Conservation (phyloP, 1,140 invertebrate species). For the Eciton burchellii region DNA sequence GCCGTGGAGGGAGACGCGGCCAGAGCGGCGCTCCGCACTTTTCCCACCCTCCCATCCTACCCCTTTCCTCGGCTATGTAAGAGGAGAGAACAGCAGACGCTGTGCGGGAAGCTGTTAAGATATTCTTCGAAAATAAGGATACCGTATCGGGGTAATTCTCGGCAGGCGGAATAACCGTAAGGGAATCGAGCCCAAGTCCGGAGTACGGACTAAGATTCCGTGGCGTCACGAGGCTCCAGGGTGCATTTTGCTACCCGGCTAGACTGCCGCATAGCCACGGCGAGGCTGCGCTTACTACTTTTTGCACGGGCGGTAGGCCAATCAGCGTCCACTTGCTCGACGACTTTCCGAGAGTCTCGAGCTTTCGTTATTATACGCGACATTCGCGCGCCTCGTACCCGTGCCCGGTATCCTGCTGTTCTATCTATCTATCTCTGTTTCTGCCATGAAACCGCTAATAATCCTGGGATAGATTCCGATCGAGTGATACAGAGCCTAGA, state of each 20-base stretch:
- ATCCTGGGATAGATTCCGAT: background rate
- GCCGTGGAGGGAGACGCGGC: conserved; percentile 43
- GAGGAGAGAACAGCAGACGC: conserved; percentile 67
- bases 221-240: conserved; percentile 79
- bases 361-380: conserved; percentile 35
- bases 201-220: conserved; percentile 80
- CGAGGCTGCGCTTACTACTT: conserved; percentile 65
- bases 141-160: conserved; percentile 81
- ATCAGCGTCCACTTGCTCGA: conserved; percentile 67
- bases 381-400: background rate
- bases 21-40: conserved; percentile 20
- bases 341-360: conserved; percentile 61
- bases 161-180: conserved; percentile 82
- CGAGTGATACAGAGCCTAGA: background rate
- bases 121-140: conserved; percentile 82
- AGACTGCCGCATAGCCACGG: conserved; percentile 58
- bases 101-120: conserved; percentile 78
- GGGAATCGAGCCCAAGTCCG: conserved; percentile 79
- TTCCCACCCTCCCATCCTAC: conserved; percentile 37
- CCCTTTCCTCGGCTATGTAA: conserved; percentile 64
- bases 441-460: background rate
- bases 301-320: conserved; percentile 61
- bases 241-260: conserved; percentile 81
- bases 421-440: background rate
- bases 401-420: background rate